Base-by-base conservation (phyloP, 1,140 invertebrate species). In the Drosophila cardini region DNA sequence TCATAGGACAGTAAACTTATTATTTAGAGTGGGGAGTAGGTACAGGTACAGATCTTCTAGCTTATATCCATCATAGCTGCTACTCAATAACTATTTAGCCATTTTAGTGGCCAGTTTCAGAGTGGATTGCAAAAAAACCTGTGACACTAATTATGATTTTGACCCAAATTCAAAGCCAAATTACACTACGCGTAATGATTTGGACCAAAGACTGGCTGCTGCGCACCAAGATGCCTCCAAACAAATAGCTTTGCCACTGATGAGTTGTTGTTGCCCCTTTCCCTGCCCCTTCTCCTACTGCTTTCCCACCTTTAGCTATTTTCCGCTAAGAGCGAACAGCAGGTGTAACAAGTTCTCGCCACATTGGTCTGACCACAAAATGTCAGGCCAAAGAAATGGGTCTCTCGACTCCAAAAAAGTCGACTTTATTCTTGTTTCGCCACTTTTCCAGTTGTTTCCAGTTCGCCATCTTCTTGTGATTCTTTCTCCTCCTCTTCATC, bases 321-420 rank as follows among this genome's bases (percentile, higher is more conserved):
- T 26, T 26, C 21, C 21, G 55, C 32, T 5, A 6, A 55, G 34
- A 13, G 21, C 45, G 55, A 55, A 58, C 67, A 78, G 80, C 84
- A 89, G 84, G 84, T 89, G 84, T 89, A 89, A 89, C 84, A 89
- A 89, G 84, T 89, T 89, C 84, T 89, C 45, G 80, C 77, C 71
- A 52, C 62, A 87, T 79, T 87, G 72, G 63, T 65, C 67, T 64
- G 79, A 76, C 84, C 84, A 78, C 84, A 83, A 83, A 89, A 81
- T 87, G 84, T 77, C 80, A 89, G 84, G 84, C 46, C 8, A 46
- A 65, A 77, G 70, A 86, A 87, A 87, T 89, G 84, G 84, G 84
- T 84, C 76, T 83, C 57, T 40, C 43, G 52, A 26, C 15, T 71
- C 58, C 42, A 56, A 71, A 62, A 56, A 71, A 62, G 16, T 70